Base-by-base conservation (phyloP, 2,113 vertebrate species). In the Orycteropus afer region DNA sequence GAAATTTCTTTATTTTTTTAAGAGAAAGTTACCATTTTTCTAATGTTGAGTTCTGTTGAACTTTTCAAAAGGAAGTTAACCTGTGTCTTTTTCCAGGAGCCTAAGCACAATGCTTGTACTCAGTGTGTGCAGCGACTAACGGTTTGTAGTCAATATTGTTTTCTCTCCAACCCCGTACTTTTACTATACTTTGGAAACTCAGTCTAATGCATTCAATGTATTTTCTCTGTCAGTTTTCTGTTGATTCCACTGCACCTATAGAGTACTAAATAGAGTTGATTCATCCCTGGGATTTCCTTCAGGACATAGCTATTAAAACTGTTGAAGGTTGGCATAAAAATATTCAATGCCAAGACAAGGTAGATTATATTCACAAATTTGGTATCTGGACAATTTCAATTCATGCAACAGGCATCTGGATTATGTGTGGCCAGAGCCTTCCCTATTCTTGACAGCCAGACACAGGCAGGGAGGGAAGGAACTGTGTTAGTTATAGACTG, bases 341-440 rank as follows among this genome's bases (percentile, higher is more conserved):
- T 25, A 17, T 25, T 69, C 37, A 84, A 51, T 82, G 37, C 71
- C 29, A 23, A 57, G 51, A 63, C 14, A 83, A 3, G 13, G 49
- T 59, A 57, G 65, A 32, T 69, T n/a, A 37, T 27, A 65, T 73
- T 94, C 94, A 95, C 84, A 97, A 97, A 96, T 86, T 5, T 29
- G 69, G 57, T 92, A 93, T 96, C 93, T 97, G 94, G 93, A 95
- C 94, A 95, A 88, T 83, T 97, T 98, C 96, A 95, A 95, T 90
- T 97, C 96, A 96, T 89, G 76, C 76, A 93, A 97, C 81, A 94
- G 96, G 87, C 97, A 96, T 92, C 80, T 94, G 91, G 63, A 65
- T 84, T 47, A 32, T 53, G 8, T 45, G 65, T 96, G 78, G 65
- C 95, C 86, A 91, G 95, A 79, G 83, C 73, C 95, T 83, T 87